Base-by-base conservation (phyloP, 2,888 invertebrate species). In the Diloba caeruleocephala region DNA sequence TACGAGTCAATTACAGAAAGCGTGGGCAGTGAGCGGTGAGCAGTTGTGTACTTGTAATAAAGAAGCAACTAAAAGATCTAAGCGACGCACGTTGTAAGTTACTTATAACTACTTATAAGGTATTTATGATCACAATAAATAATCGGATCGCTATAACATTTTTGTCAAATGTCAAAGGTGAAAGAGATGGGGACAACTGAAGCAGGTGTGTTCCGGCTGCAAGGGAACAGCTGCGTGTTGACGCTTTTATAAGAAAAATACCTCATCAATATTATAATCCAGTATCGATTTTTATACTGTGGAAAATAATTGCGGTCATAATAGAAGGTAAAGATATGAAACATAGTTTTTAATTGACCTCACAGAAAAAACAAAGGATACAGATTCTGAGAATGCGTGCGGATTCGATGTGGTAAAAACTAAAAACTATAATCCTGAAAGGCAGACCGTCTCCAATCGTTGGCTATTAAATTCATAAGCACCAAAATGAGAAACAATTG, bases 141-240 rank as follows among this genome's bases (percentile, higher is more conserved):
- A 67, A 67, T 67, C 55, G 66, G 32, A 56, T 55, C 39, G 64
- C 49, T 44, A 68, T 75, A 61, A 46, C 58, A 64, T 56, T 67
- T 55, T 73, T 63, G 72, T 63, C 70, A 86, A 91, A 92, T 90
- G 92, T 88, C 90, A 90, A 81, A 90, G 87, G 85, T 86, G 83
- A 85, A 81, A 79, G 67, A 74, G 70, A 78, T 78, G 62, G 70
- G 68, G 76, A 79, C 73, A 76, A 62, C 59, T 65, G 38, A 67
- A 75, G 89, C 90, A 90, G 90, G 90, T 90, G 88, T 60, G 74
- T 50, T 36, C 59, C 49, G 55, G 50, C 65, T 67, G 67, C 64
- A 56, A 49, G 57, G 52, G 28, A 34, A 78, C 88, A 87, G 82
- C 87, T 86, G 88, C 82, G 48, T 63, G 57, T 64, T 64, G 78